Base-by-base conservation (phyloP, 2,888 invertebrate species). In the Spicauda simplicius region DNA sequence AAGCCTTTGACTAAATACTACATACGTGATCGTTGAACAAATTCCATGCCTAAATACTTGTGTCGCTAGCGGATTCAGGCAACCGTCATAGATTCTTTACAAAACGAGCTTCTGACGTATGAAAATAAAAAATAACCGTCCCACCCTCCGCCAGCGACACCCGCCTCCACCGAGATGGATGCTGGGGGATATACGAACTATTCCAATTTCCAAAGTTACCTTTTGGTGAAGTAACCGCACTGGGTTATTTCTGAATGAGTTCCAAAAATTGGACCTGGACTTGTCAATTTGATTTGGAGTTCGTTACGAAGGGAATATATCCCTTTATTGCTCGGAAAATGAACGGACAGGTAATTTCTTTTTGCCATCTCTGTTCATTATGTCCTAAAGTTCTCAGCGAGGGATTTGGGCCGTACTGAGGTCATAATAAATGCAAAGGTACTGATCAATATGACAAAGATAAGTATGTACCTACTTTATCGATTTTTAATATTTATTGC, bases 201-300 rank as follows among this genome's bases (percentile, higher is more conserved):
- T 92, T 91, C 87, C 90, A 90, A 91, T 91, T 90, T 88, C 76
- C 81, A 85, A 91, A 91, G 86, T 91, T 91, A 85, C 85, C 83
- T 86, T 86, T 84, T 81, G 80, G 79, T 81, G 77, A 82, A 82
- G 81, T 83, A 81, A 85, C 86, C 85, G 76, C 25, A 25, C 80
- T 82, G 77, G 84, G 77, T 75, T 79, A 75, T 76, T 71, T 78
- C 74, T 79, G 82, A 86, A 85, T 85, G 78, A 81, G 83, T 80
- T 80, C 78, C 78, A 84, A 86, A 87, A 81, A 83, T 81, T 81
- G 75, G 74, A 45, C 45, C 53, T 58, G 30, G 50, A 50, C 30
- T 50, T 50, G 60, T 60, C 48, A 50, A 58, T 59, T 58, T 59
- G 53, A 65, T 25, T 53, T 58, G 58, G 53, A 33, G 58, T 54